Evolutionary conservation across 2,797 vertebrate genomes (phyloP).

Genomic region (Xenopus petersii): DNA sequence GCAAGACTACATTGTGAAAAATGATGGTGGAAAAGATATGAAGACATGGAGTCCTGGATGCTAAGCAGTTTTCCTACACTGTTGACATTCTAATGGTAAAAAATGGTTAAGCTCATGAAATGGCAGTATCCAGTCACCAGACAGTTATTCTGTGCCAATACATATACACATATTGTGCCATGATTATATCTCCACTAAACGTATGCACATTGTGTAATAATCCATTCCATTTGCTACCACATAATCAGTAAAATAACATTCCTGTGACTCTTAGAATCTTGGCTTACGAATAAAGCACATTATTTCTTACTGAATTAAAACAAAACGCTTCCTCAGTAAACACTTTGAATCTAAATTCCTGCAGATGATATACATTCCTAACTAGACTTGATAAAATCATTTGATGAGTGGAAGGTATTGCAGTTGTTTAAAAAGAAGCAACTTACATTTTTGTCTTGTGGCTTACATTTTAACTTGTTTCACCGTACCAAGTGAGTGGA

Average conservation of each 20-base stretch:
- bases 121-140: neutral
- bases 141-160: neutral
- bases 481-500: neutral
- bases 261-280: slow-evolving; percentile 34
- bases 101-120: neutral
- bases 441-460: slow-evolving; percentile 22
- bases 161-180: slow-evolving; percentile 15
- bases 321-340: slow-evolving; percentile 46
- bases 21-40: no score
- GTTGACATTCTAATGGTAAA: no score
- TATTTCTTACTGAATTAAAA: slow-evolving; percentile 47
- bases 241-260: slow-evolving; percentile 49
- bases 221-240: slow-evolving; percentile 45
- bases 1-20: no score
- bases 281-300: slow-evolving; percentile 43
- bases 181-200: slow-evolving; percentile 31
- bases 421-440: slow-evolving; percentile 21
- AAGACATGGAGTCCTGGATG: no score
- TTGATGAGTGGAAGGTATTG: slow-evolving; percentile 32
- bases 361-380: slow-evolving; percentile 37
- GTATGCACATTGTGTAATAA: slow-evolving; percentile 42
- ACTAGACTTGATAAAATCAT: slow-evolving; percentile 36
- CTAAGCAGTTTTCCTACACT: no score
- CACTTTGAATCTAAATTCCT: slow-evolving; percentile 45
- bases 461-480: neutral